Evolutionary conservation across 23 tunicate species (phyloP).

Genomic region (Styela clava): DNA sequence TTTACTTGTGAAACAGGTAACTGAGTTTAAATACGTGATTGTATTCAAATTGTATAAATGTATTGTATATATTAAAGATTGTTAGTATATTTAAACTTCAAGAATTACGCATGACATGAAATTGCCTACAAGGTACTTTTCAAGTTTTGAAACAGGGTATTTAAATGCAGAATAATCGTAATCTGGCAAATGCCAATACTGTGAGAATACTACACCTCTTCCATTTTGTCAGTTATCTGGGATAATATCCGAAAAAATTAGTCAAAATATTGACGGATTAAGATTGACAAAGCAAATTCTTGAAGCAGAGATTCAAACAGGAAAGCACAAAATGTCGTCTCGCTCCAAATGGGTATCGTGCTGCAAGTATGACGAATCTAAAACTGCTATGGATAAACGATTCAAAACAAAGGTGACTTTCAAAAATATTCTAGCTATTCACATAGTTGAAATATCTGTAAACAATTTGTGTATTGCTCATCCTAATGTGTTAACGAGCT

Average conservation of each 20-base stretch:
- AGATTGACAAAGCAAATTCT: background rate
- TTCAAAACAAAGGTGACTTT: constrained; percentile 10
- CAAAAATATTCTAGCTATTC: background rate
- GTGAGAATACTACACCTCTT: too few species aligned
- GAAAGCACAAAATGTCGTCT: background rate
- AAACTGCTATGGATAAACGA: background rate
- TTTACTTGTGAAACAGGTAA: background rate
- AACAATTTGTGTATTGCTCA: too few species aligned
- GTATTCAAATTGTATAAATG: too few species aligned
- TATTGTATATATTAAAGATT: too few species aligned
- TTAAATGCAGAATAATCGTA: too few species aligned
- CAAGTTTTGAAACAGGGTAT: too few species aligned
- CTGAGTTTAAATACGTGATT: too few species aligned
- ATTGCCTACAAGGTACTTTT: too few species aligned
- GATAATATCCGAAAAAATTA: constrained; percentile 3
- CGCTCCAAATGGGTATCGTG: background rate
- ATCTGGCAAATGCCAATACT: too few species aligned
- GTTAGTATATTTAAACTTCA: too few species aligned
- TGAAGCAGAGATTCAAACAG: background rate
- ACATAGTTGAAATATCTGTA: background rate
- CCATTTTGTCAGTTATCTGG: background rate
- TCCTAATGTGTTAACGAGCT: too few species aligned
- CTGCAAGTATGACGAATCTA: constrained; percentile 1
- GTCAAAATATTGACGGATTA: background rate
- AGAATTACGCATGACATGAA: too few species aligned